Conservation (phyloP, 2,888 invertebrate genomes). For the Onchidella celtica region DNA sequence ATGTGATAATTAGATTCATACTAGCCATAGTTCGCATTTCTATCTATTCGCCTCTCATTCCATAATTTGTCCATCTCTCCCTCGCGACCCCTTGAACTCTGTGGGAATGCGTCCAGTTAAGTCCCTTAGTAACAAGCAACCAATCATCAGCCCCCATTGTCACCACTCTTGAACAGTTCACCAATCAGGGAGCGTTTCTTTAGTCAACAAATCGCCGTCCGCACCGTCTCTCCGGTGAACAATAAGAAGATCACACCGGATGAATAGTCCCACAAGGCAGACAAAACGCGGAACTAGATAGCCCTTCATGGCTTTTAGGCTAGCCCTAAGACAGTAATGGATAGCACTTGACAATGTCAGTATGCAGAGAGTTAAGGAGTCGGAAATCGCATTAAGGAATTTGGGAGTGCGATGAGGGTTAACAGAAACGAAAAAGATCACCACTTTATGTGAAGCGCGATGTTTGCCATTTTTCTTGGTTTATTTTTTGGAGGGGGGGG, state of each 20-base stretch:
- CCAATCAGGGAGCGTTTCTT: background rate
- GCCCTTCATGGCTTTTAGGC: background rate
- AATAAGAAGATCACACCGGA: constrained; percentile 18
- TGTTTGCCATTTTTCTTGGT: background rate
- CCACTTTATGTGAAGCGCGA: background rate
- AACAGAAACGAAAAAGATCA: background rate
- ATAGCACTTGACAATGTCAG: constrained; percentile 29
- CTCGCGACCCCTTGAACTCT: background rate
- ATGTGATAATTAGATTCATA: too few relatives aligned
- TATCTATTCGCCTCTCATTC: too few relatives aligned
- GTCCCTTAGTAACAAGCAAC: constrained; percentile 1
- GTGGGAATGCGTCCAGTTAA: background rate
- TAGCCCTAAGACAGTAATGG: background rate
- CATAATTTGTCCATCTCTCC: too few relatives aligned
- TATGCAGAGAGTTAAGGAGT: background rate
- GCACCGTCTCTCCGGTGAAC: background rate
- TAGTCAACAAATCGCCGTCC: background rate
- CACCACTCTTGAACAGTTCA: background rate
- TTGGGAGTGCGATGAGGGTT: background rate
- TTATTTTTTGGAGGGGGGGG: too few relatives aligned
- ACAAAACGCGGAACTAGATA: background rate
- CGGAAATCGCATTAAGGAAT: background rate
- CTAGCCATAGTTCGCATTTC: too few relatives aligned
- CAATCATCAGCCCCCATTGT: background rate
- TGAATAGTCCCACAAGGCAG: background rate